Evolutionary conservation across 64 coral and sea anemone genomes (phyloP), one percentile per base, ranked within the genome.

Genomic region (Stichodactyla mertensii): DNA sequence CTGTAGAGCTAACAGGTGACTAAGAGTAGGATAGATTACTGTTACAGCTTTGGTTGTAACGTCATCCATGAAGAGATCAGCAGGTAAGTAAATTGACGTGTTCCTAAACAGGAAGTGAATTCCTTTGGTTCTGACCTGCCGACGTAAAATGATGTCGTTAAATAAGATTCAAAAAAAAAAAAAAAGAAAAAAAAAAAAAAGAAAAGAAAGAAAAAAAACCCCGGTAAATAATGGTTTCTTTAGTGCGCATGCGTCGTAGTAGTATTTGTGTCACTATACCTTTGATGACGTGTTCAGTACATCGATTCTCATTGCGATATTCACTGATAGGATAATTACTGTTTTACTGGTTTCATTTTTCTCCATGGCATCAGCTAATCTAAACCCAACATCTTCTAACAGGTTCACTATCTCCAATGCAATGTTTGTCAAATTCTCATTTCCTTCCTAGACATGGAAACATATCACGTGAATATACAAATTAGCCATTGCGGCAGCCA

Each of bases 41-140:
- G 51, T 81, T 19, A 81, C 78, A 52, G 53, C 36, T 18, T 81
- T 81, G 16, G 78, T 53, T 19, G 51, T 81, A 16, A 53, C 20
- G 51, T 81, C 26, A 19, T 55, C 15, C 36, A 20, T 16, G 51
- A 81, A 55, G 13, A 53, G 16, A 15, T 81, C 16, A 81, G 13
- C 53, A 55, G 78, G 78, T 1, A 81, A 4, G 36, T 52, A 55
- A 55, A 81, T 22, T 10, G 78, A 81, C 36, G 78, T 54, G 14
- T 81, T 81, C 51, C 13, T 81, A 51, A 81, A 81, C 78, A 54
- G 36, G 78, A 81, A 74, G 1, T 74, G n/a, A 9, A 74, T 74
- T 74, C 69, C 24, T 27, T 31, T 31, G n/a, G 12, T 20, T 74
- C 0, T 74, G 23, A 74, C 22, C 69, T 74, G 16, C 24, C 69